phyloP scores from a whole-genome alignment of 1,140 invertebrate species.

The Aplysia californica region DNA sequence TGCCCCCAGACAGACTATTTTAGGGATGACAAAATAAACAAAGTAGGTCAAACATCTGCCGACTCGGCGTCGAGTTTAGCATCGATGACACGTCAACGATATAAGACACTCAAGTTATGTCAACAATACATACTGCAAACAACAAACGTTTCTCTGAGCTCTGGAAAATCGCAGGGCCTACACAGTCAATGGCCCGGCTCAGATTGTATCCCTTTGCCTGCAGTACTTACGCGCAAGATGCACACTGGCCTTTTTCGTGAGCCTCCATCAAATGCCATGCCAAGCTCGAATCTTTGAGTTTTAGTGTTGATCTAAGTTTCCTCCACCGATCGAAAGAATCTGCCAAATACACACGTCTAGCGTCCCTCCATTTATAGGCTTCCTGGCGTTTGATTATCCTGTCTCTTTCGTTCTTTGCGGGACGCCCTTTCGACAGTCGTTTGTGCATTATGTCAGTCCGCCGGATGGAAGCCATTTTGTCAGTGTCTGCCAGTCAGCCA shows the following conservation, averaged over 20 bases:
- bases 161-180: no score
- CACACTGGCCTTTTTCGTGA: conserved; percentile 38
- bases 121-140: no score
- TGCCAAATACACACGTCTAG: conserved; percentile 37
- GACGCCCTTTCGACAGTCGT: conserved; percentile 28
- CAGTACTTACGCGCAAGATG: conserved; percentile 36
- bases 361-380: conserved; percentile 38
- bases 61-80: conserved; percentile 6
- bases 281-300: conserved; percentile 41
- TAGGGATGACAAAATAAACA: conserved; percentile 24
- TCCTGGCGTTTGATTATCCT: conserved; percentile 35
- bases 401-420: conserved; percentile 34
- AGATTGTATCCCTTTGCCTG: no score
- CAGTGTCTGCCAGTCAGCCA: conserved; percentile 27
- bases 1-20: conserved; percentile 18
- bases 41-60: conserved; percentile 31
- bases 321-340: conserved; percentile 40
- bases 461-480: conserved; percentile 39
- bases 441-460: conserved; percentile 33
- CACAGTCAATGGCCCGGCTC: no score
- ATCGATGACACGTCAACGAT: conserved; percentile 21
- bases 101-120: neutral
- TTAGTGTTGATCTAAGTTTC: conserved; percentile 31
- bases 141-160: no score
- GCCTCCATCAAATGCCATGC: conserved; percentile 48